Evolutionary conservation across 2,888 invertebrate species (phyloP).

Genomic region (Metacarcinus magister): DNA sequence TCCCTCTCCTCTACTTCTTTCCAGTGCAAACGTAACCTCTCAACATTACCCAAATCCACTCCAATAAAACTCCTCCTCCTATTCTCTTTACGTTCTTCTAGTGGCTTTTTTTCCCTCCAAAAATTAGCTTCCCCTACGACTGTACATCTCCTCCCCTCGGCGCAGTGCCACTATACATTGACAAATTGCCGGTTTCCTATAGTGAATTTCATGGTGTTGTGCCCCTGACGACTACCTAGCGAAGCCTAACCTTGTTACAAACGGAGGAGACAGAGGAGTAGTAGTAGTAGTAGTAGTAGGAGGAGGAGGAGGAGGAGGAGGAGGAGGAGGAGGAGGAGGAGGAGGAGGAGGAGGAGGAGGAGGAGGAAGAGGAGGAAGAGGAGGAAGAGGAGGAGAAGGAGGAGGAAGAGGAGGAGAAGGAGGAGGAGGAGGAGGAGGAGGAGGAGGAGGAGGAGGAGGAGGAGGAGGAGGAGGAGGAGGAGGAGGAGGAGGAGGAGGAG

Average conservation of each 20-base stretch:
- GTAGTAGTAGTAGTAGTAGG: background rate
- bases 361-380: background rate
- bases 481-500: background rate
- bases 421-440: no score
- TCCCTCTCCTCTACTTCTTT: background rate
- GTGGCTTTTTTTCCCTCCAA: background rate
- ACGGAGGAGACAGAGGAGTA: background rate
- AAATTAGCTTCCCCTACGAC: background rate
- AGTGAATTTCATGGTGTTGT: background rate
- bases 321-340: background rate
- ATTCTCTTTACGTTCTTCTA: background rate
- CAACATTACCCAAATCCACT: constrained; percentile 28
- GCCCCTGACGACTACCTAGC: background rate
- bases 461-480: background rate
- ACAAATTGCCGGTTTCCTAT: background rate
- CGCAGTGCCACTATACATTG: background rate
- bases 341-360: background rate
- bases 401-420: no score
- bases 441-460: no score
- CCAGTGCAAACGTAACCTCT: background rate
- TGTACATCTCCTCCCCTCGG: background rate
- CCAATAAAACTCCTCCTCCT: background rate
- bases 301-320: background rate
- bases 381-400: background rate
- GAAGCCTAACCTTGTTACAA: background rate